A percentile compares a stretch with the other conserved stretches of the same genome.
phyloP scores from a whole-genome alignment of 2,797 vertebrate species.

The Poecile montanus region DNA sequence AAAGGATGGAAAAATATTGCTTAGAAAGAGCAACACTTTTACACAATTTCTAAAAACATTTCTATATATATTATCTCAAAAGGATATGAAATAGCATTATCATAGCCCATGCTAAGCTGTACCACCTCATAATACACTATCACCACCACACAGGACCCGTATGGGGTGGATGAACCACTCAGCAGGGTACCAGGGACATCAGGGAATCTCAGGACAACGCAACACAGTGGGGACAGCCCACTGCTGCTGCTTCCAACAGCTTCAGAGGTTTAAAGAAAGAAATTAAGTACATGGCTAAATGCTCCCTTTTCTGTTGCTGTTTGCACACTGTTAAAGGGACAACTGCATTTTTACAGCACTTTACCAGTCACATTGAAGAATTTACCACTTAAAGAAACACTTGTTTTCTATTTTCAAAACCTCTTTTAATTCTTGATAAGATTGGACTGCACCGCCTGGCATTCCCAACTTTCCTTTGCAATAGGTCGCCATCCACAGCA shows the following conservation, averaged over 20 bases:
- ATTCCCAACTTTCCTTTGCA: not conserved
- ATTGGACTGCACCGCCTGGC: not conserved
- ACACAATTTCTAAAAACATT: not conserved
- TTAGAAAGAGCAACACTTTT: not conserved
- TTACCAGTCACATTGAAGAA: conserved; percentile 1
- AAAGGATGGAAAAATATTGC: conserved; percentile 5
- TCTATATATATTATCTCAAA: not conserved
- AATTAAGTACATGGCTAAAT: not conserved
- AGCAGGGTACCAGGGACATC: not conserved
- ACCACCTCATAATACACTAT: not conserved
- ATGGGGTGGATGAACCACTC: not conserved
- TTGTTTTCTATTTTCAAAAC: not conserved
- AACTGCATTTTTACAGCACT: not conserved
- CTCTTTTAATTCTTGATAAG: not conserved
- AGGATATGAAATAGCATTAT: not conserved
- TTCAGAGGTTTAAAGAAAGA: not conserved
- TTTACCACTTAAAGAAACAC: not conserved
- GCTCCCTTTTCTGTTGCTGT: not conserved
- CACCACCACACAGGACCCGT: not conserved
- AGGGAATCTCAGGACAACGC: not conserved
- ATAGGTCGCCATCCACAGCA: not conserved
- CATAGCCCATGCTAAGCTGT: not conserved
- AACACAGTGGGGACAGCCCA: not conserved
- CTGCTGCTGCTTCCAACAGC: not conserved
- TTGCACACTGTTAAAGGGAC: not conserved